phyloP scores from a whole-genome alignment of 2,888 invertebrate species.

The Elegia similella region DNA sequence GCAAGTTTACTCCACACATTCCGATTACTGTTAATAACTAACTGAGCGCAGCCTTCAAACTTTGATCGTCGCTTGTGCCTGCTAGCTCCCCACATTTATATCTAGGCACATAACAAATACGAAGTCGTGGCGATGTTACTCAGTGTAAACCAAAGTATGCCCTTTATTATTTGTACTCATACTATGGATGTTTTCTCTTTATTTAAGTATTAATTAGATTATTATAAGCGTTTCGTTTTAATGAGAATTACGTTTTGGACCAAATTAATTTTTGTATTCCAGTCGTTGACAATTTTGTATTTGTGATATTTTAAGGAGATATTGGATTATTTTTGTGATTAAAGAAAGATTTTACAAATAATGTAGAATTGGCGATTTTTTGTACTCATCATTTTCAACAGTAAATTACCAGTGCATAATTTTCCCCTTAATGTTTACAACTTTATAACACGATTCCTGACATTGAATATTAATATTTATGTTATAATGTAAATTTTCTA shows the following conservation, averaged over 20 bases:
- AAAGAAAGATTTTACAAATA: constrained; percentile 17
- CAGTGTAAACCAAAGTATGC: constrained; percentile 71
- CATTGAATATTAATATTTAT: constrained; percentile 48
- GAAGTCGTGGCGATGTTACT: constrained; percentile 45
- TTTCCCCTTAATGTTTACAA: constrained; percentile 25
- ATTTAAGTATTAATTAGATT: constrained; percentile 47
- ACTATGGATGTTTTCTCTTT: constrained; percentile 34
- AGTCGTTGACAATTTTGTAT: constrained; percentile 30
- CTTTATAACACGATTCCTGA: constrained; percentile 55
- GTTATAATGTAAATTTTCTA: constrained; percentile 52
- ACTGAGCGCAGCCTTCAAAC: neutral
- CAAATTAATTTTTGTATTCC: constrained; percentile 45
- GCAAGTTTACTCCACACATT: neutral
- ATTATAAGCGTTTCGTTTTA: constrained; percentile 50
- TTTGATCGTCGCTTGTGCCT: neutral
- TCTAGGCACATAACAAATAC: constrained; percentile 24
- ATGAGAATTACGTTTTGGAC: constrained; percentile 64
- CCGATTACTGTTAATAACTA: neutral
- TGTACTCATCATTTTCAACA: neutral
- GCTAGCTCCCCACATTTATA: neutral
- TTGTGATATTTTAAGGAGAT: constrained; percentile 34
- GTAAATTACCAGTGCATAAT: constrained; percentile 2
- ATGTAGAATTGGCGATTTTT: constrained; percentile 1
- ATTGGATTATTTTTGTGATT: constrained; percentile 26
- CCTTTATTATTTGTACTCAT: constrained; percentile 51